Conservation (phyloP, 2,888 invertebrate genomes). For the Acleris holmiana region DNA sequence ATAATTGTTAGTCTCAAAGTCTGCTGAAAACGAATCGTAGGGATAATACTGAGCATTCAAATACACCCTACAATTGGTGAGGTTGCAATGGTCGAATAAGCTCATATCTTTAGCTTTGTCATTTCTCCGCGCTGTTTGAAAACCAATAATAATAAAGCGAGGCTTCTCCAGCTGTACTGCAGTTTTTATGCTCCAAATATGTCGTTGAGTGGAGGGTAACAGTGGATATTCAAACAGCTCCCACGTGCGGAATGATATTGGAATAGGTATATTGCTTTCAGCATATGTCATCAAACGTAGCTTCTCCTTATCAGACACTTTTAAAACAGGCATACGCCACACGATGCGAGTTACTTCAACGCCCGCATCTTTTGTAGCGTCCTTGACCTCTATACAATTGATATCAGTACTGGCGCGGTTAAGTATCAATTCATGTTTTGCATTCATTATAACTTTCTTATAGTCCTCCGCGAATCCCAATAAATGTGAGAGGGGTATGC, state of each 20-base stretch:
- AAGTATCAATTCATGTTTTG: conserved; percentile 36
- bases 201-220: conserved; percentile 6
- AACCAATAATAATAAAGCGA: conserved; percentile 30
- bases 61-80: conserved; percentile 21
- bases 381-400: conserved; percentile 2
- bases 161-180: conserved; percentile 29
- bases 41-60: conserved; percentile 24
- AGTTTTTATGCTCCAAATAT: conserved; percentile 26
- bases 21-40: conserved; percentile 11
- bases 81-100: conserved; percentile 30
- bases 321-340: conserved; percentile 25
- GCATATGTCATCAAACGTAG: conserved; percentile 13
- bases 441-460: conserved; percentile 30
- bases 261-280: conserved; percentile 7
- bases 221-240: conserved; percentile 20
- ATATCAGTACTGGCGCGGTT: conserved; percentile 13
- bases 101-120: conserved; percentile 28
- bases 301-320: conserved; percentile 27
- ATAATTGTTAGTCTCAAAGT: conserved; percentile 11
- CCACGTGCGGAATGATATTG: conserved; percentile 24
- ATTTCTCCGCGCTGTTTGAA: conserved; percentile 27
- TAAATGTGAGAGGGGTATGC: conserved; percentile 31
- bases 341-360: conserved; percentile 6
- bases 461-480: conserved; percentile 36
- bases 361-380: neutral